Evolutionary conservation across 2,113 vertebrate species (phyloP).

Genomic region (Eclectus roratus): DNA sequence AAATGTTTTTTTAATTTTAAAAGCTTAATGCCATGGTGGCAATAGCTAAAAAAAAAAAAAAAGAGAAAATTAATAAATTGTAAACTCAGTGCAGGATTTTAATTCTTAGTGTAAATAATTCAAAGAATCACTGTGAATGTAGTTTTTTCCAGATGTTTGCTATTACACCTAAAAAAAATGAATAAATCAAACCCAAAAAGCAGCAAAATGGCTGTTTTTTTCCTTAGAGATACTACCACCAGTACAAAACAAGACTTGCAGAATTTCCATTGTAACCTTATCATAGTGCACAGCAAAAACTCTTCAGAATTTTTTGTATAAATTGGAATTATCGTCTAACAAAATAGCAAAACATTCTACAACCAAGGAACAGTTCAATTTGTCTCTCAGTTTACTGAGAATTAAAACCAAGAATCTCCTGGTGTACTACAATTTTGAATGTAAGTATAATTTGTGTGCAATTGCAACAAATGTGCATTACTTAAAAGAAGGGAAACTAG

Average conservation of each 20-base stretch:
- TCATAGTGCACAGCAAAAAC: neutral
- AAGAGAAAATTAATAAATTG: neutral
- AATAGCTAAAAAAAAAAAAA: neutral
- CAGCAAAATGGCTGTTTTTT: neutral
- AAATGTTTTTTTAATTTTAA: neutral
- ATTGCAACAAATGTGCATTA: neutral
- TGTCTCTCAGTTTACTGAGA: neutral
- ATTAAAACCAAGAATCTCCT: neutral
- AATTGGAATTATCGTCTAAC: neutral
- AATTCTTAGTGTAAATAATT: neutral
- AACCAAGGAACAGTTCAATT: neutral
- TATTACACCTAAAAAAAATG: neutral
- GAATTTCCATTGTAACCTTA: neutral
- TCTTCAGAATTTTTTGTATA: neutral
- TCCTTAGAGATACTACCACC: neutral
- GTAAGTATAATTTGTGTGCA: neutral
- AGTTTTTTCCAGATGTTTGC: neutral
- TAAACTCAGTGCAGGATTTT: neutral
- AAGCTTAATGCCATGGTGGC: neutral
- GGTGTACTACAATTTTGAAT: neutral
- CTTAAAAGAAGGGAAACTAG: neutral
- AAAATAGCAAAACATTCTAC: neutral
- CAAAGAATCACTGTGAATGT: neutral
- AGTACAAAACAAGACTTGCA: neutral
- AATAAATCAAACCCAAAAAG: neutral